Evolutionary conservation across 2,888 invertebrate species (phyloP), one percentile per base, ranked within the genome.

Genomic region (Platerodrilus igneus): DNA sequence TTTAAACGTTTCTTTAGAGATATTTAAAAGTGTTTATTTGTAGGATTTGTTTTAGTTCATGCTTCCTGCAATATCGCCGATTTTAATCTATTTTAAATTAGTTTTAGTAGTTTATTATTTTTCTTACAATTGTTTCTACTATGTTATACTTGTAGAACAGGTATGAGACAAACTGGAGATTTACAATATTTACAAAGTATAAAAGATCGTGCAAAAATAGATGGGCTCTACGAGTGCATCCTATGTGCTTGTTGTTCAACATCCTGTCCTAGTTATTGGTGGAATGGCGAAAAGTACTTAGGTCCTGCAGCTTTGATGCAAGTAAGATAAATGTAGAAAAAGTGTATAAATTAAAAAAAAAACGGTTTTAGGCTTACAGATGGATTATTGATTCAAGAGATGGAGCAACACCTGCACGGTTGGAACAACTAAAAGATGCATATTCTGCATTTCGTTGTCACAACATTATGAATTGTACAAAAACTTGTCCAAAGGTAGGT

Each of bases 371-470:
- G 70, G 91, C 92, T 0, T 94, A 94, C 65, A 77, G 93, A 56
- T 95, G 95, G 95, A 81, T 93, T 41, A 88, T 93, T 50, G 94
- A 95, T 66, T 87, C 92, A 0, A 77, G 94, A 49, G 94, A 95
- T 64, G 84, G 85, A 37, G 80, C 77, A 48, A 75, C 84, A 0
- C 64, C 71, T 5, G 79, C 84, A 52, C 78, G 94, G 40, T 71
- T 95, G 31, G 69, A 77, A 27, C 79, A 81, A 46, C 69, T 95
- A 54, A 77, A 79, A 42, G 93, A 95, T 69, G 84, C 88, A 8
- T 94, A 84, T 70, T 87, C 87, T 41, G 84, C 87, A 0, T 95
- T 83, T 67, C 79, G 91, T 33, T 95, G 95, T 60, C 95, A 95
- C 65, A 91, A 93, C 3, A 95, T 95, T 59, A 81, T 94, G 83